These are phyloP conservation scores for Zygothrica quintamaculata DNA, from an alignment of 2,888 invertebrate species.

Conservation along the genomic window DNA sequence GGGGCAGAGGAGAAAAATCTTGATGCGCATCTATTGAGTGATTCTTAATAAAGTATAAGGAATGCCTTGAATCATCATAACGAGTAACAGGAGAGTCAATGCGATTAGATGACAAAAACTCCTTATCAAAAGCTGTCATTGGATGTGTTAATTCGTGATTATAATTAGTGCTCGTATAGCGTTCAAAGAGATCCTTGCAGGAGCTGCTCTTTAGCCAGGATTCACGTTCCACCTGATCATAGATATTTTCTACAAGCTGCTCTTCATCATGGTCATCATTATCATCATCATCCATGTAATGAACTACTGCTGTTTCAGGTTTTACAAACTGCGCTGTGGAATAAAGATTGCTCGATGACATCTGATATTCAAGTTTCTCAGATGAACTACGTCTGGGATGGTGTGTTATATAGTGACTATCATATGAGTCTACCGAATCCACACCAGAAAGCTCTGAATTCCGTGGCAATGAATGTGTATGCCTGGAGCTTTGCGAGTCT, in stretches of 20 bases:
- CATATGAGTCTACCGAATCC: constrained; percentile 84
- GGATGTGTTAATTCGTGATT: constrained; percentile 85
- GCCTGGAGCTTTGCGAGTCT: constrained; percentile 83
- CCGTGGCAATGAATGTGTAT: constrained; percentile 83
- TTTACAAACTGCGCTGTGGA: constrained; percentile 84
- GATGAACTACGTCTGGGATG: constrained; percentile 77
- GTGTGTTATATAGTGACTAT: constrained; percentile 84
- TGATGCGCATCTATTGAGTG: constrained; percentile 89
- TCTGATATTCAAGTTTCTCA: constrained; percentile 86
- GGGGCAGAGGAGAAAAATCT: constrained; percentile 86
- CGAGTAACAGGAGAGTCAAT: constrained; percentile 90
- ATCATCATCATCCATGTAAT: constrained; percentile 77
- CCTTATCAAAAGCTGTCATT: constrained; percentile 85
- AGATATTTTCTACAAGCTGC: constrained; percentile 80
- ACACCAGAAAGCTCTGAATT: constrained; percentile 84
- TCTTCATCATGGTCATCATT: constrained; percentile 75
- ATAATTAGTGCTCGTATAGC: constrained; percentile 86
- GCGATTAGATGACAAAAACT: constrained; percentile 85
- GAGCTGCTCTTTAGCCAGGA: constrained; percentile 92
- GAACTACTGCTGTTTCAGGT: constrained; percentile 65
- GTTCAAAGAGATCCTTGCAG: constrained; percentile 92
- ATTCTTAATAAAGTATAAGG: constrained; percentile 87
- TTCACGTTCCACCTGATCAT: constrained; percentile 83
- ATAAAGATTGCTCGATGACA: constrained; percentile 86
- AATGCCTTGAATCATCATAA: constrained; percentile 89